Percentiles rank a stretch among this genome's conserved stretches.
Evolutionary conservation across 1,140 invertebrate species (phyloP).

Genomic region (Drosophila yakuba): DNA sequence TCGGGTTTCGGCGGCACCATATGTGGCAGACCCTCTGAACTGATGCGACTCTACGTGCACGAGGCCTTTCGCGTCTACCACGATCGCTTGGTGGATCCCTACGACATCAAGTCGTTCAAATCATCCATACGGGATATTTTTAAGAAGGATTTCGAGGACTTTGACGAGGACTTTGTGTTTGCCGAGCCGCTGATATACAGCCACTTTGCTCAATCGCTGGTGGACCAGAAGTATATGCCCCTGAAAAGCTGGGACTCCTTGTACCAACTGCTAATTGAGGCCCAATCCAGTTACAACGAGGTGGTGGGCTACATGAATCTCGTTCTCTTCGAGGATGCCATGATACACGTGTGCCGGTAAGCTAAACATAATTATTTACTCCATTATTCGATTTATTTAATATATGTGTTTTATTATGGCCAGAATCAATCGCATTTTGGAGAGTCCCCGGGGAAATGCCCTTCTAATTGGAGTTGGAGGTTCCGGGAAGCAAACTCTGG

Average conservation of each 20-base stretch:
- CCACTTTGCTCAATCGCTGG: slow-evolving; percentile 96
- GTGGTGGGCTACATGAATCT: slow-evolving; percentile 96
- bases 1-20: slow-evolving; percentile 82
- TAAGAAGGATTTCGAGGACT: slow-evolving; percentile 94
- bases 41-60: slow-evolving; percentile 95
- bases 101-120: slow-evolving; percentile 91
- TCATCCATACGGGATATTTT: slow-evolving; percentile 92
- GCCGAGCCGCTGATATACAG: slow-evolving; percentile 94
- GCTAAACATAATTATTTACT: neutral
- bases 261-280: slow-evolving; percentile 92
- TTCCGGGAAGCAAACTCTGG: slow-evolving; percentile 96
- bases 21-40: slow-evolving; percentile 88
- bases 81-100: slow-evolving; percentile 94
- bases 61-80: slow-evolving; percentile 95
- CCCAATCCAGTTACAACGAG: slow-evolving; percentile 93
- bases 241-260: slow-evolving; percentile 90
- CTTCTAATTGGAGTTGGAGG: slow-evolving; percentile 97
- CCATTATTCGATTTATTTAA: neutral
- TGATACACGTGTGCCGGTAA: slow-evolving; percentile 95
- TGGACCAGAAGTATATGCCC: slow-evolving; percentile 96
- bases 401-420: neutral
- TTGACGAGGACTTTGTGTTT: slow-evolving; percentile 89
- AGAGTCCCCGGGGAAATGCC: slow-evolving; percentile 95
- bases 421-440: slow-evolving; percentile 96
- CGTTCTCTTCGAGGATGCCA: slow-evolving; percentile 98